phyloP scores from a whole-genome alignment of 1,140 invertebrate genomes.

The Nymphalis io region DNA sequence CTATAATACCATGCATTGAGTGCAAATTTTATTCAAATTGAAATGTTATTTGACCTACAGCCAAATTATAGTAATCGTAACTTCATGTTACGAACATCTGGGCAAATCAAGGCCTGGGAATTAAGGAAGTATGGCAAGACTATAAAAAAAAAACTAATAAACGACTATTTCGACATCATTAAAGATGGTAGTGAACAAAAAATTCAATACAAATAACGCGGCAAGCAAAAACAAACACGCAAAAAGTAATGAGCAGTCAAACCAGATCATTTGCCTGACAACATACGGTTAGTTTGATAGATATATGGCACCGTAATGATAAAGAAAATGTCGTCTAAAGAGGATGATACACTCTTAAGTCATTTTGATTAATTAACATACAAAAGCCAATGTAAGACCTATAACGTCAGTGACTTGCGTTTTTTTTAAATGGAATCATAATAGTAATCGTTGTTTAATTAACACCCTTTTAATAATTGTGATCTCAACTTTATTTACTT shows the following conservation, averaged over 20 bases:
- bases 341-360: background rate
- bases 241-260: conserved; percentile 55
- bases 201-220: conserved; percentile 47
- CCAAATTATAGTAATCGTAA: conserved; percentile 34
- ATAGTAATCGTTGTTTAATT: too few relatives aligned
- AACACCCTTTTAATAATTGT: too few relatives aligned
- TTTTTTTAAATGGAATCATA: too few relatives aligned
- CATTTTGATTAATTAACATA: background rate
- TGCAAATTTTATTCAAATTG: conserved; percentile 35
- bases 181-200: conserved; percentile 61
- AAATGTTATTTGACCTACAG: conserved; percentile 21
- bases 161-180: conserved; percentile 62
- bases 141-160: conserved; percentile 60
- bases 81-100: conserved; percentile 54
- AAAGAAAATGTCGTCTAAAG: background rate
- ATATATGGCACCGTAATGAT: conserved; percentile 29
- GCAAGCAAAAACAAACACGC: conserved; percentile 47
- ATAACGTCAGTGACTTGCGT: too few relatives aligned
- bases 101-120: conserved; percentile 64
- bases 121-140: conserved; percentile 59
- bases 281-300: conserved; percentile 52
- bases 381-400: background rate
- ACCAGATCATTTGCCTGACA: conserved; percentile 63
- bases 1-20: conserved; percentile 22
- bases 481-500: too few relatives aligned